Conservation (phyloP, 2,888 invertebrate genomes). For the Prosapia bicincta region DNA sequence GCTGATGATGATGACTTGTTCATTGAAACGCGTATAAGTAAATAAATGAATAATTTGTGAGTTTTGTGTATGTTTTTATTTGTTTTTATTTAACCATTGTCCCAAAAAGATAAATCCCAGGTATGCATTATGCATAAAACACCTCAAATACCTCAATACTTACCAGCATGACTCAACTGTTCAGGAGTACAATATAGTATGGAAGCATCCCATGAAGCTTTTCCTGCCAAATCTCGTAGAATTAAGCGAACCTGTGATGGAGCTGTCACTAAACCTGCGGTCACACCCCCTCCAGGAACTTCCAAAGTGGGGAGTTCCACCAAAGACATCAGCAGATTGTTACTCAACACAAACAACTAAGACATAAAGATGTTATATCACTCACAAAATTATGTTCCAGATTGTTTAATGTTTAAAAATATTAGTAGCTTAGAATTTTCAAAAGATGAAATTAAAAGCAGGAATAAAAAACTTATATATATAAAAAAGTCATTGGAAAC, state of each 20-base stretch:
- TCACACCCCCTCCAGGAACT: conserved; percentile 72
- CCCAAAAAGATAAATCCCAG: too few species aligned
- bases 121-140: too few species aligned
- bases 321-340: conserved; percentile 79
- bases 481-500: too few species aligned
- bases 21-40: too few species aligned
- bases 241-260: conserved; percentile 82
- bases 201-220: conserved; percentile 95
- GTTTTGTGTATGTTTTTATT: too few species aligned
- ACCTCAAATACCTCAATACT: too few species aligned
- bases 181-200: conserved; percentile 77
- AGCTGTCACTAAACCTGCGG: conserved; percentile 72
- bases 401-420: background rate
- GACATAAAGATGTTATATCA: conserved; percentile 44
- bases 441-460: too few species aligned
- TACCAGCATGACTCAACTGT: conserved; percentile 29
- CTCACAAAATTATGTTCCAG: background rate
- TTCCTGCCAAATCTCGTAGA: conserved; percentile 86
- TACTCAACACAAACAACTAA: conserved; percentile 81
- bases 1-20: too few species aligned
- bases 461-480: conserved; percentile 7
- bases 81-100: too few species aligned
- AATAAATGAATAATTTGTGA: too few species aligned
- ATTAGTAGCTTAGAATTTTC: too few species aligned
- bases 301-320: conserved; percentile 85